These are phyloP conservation scores for Hyles lineata DNA, from an alignment of 2,888 invertebrate genomes.

Conservation along the genomic window DNA sequence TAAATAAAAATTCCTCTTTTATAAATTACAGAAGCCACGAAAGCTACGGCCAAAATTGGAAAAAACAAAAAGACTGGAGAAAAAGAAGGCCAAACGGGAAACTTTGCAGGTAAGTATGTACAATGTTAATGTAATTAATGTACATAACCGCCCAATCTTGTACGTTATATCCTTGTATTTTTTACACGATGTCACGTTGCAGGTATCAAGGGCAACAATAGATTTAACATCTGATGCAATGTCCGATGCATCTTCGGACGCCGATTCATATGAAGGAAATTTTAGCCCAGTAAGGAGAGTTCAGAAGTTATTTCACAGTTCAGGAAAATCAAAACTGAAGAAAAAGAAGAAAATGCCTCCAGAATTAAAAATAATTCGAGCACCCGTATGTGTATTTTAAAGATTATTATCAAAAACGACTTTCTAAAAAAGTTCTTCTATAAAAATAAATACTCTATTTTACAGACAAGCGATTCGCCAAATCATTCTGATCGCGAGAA, in stretches of 20 bases:
- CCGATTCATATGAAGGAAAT: slow-evolving; percentile 79
- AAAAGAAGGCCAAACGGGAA: slow-evolving; percentile 81
- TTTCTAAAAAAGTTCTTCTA: neutral
- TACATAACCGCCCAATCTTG: neutral
- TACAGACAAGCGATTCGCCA: slow-evolving; percentile 80
- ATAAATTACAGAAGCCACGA: slow-evolving; percentile 64
- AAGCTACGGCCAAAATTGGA: slow-evolving; percentile 72
- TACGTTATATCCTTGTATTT: neutral
- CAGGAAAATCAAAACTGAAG: slow-evolving; percentile 69
- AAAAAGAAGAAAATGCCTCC: slow-evolving; percentile 83
- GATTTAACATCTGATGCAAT: slow-evolving; percentile 88
- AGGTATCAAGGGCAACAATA: slow-evolving; percentile 86
- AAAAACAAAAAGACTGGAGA: slow-evolving; percentile 75
- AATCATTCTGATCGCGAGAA: slow-evolving; percentile 78
- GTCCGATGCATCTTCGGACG: slow-evolving; percentile 87
- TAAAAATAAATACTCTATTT: slow-evolving; percentile 31
- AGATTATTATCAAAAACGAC: neutral
- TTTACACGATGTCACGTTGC: slow-evolving; percentile 40
- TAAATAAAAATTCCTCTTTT: neutral
- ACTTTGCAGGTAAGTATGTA: slow-evolving; percentile 78
- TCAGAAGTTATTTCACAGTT: slow-evolving; percentile 71
- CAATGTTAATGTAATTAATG: slow-evolving; percentile 40
- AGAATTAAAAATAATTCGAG: slow-evolving; percentile 78
- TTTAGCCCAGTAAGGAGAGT: slow-evolving; percentile 77
- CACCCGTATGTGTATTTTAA: slow-evolving; percentile 59